Evolutionary conservation across 2,797 vertebrate genomes (phyloP).

Genomic region (Bryconaethiops microstoma): DNA sequence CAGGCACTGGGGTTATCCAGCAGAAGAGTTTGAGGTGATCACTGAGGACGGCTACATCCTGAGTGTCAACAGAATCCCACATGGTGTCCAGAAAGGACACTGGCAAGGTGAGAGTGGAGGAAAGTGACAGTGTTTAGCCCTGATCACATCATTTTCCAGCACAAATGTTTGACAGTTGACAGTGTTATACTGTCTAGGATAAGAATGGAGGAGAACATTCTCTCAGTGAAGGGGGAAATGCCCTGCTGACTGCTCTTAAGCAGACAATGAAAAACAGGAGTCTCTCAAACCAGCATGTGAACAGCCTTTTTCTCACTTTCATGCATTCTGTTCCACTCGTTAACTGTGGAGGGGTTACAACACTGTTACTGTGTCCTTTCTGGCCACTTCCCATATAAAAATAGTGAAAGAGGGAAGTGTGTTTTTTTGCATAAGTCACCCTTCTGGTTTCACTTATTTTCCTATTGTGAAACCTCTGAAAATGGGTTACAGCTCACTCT

Average conservation of each 20-base stretch:
- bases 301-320: background rate
- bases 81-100: constrained; percentile 69
- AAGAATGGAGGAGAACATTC: too few species aligned
- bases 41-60: constrained; percentile 93
- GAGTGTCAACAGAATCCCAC: constrained; percentile 88
- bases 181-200: too few species aligned
- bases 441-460: background rate
- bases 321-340: background rate
- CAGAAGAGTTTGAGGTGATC: constrained; percentile 85
- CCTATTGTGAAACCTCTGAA: too few species aligned
- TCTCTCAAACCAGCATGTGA: background rate
- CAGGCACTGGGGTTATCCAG: constrained; percentile 82
- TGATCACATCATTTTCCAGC: background rate
- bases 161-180: too few species aligned
- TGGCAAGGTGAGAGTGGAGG: constrained; percentile 46
- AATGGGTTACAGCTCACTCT: too few species aligned
- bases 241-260: background rate
- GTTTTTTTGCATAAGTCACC: constrained; percentile 53
- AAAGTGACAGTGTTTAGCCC: background rate
- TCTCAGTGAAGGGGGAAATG: too few species aligned
- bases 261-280: background rate
- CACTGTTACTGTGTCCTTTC: background rate
- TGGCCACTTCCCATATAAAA: constrained; percentile 2
- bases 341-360: background rate
- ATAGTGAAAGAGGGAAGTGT: too few species aligned